Base-by-base conservation (phyloP, 2,888 invertebrate genomes). In the Scaptomyza parva region DNA sequence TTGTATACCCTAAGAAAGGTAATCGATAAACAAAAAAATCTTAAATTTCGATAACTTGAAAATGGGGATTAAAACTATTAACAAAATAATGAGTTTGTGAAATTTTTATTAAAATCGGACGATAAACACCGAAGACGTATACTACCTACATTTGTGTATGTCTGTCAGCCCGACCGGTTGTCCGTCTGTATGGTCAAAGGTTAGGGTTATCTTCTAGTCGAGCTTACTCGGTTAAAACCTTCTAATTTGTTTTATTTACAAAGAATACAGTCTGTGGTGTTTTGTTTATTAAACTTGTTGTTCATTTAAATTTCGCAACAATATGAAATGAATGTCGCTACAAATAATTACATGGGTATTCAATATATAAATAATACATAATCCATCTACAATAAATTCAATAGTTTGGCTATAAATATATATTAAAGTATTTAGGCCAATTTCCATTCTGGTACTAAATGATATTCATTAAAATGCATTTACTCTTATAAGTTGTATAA, bases 281-380 rank as follows among this genome's bases (percentile, higher is more conserved):
- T 68, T 8, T 20, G 18, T 71, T 70, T 70, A 71, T 72, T 71
- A 9, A 28, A 22, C 41, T 71, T 40, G 58, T 9, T 50, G 18
- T 53, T 48, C 8, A 22, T 45, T 68, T 43, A n/a, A 24, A 35
- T 58, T 44, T 41, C 52, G 14, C 44, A 72, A 44, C 55, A 45
- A 60, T 67, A 54, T 41, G 37, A 75, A 76, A 67, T 50, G 22
- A 64, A 63, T 60, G 40, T 20, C 26, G 53, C 57, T 75, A 75
- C 58, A 61, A 75, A 75, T 64, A 41, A 68, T 61, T 73, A 60
- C 43, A 68, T 64, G 73, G 58, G 44, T 53, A 59, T 50, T 52
- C 43, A 39, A 45, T 57, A 52, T 66, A 41, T 76, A 76, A 76
- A 66, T 74, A 74, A 74, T 74, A 74, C 59, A 63, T 55, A 62